Base-by-base conservation (phyloP, 2,797 vertebrate species). In the Rhynchotus rufescens region DNA sequence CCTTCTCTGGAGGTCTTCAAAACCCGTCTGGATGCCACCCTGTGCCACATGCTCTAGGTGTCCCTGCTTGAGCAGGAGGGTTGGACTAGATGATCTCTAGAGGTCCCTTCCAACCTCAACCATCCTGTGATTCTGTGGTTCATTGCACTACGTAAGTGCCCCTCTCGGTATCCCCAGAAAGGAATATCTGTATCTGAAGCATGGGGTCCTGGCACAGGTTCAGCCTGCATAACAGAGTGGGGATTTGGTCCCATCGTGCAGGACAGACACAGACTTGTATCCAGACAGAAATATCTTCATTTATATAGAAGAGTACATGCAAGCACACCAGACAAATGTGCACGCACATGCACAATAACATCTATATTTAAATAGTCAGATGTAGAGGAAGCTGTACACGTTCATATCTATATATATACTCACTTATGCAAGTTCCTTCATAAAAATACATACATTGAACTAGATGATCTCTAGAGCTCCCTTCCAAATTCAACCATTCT, bases 131-230 rank as follows among this genome's bases (percentile, higher is more conserved):
- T 47, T 61, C 74, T 36, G 36, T 36, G 36, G 36, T 36, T 36
- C 36, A 23, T 15, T 13, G 3, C 17, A 5, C 11, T 3, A 7
- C 4, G 40, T 54, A 56, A 62, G 68, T 13, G 20, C 8, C 4
- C 52, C 54, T 42, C 32, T 74, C 19, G 12, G 6, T 7, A 51
- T 25, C 16, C n/a, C 44, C 8, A 4, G 69, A 79, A 26, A 2
- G 13, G 68, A 6, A 3, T 25, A 16, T 32, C 47, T 38, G 60
- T 40, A 60, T 32, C 30, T 36, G 59, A 73, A 56, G 12, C 3
- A 36, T 2, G 40, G 10, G 45, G 25, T 23, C 17, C 6, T 71
- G 32, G 2, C 2, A 8, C 2, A 0, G 1, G 0, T 4, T 40
- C 26, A 80, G 42, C 72, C 34, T 4, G 34, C 34, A 10, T 5